Evolutionary conservation across 2,113 vertebrate genomes (phyloP).

Genomic region (Dasypus novemcinctus): DNA sequence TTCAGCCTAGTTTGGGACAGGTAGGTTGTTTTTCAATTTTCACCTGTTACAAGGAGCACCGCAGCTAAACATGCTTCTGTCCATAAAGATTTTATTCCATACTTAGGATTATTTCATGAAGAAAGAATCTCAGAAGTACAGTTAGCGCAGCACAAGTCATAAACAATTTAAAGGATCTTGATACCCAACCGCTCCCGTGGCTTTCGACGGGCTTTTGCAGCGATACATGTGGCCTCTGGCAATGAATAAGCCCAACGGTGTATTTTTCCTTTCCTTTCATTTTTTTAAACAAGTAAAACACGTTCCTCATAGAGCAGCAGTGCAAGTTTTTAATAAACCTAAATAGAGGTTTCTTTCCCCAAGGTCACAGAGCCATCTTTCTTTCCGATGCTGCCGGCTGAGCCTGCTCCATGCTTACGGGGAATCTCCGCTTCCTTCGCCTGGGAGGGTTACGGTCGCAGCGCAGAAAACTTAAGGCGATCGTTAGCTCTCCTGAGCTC

Average conservation of each 20-base stretch:
- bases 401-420: accelerated
- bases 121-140: not conserved
- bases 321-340: slow-evolving; percentile 47
- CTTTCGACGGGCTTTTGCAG: not conserved
- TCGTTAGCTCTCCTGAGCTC: not conserved
- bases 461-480: not conserved
- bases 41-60: not conserved
- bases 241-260: not conserved
- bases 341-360: slow-evolving; percentile 33
- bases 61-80: not conserved
- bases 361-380: not conserved
- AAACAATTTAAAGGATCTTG: not conserved
- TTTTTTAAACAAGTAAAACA: not conserved
- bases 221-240: not conserved
- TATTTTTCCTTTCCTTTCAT: slow-evolving; percentile 1
- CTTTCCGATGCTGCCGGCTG: not conserved
- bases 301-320: not conserved
- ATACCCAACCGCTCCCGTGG: accelerated
- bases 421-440: not conserved
- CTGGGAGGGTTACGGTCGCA: not conserved
- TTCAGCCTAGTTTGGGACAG: not conserved
- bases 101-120: not conserved
- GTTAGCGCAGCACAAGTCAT: not conserved
- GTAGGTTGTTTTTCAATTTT: not conserved
- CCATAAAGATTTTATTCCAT: slow-evolving; percentile 4